Conservation (phyloP, 2,797 vertebrate species). For the Amblyraja radiata region DNA sequence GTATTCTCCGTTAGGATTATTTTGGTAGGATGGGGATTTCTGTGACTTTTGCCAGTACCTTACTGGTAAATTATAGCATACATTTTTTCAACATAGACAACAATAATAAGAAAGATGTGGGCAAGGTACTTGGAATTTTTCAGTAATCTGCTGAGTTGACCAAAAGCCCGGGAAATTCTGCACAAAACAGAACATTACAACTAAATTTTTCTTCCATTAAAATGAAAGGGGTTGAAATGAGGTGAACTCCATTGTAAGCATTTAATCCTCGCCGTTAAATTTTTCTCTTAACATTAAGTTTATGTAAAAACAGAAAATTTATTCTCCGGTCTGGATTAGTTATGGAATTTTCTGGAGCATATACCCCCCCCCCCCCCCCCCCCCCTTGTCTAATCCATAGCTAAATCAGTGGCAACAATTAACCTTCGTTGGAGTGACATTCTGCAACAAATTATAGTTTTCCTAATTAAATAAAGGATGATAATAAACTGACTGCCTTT, state of each 20-base stretch:
- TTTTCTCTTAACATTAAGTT: background rate
- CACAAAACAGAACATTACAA: background rate
- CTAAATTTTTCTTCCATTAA: background rate
- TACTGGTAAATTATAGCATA: background rate
- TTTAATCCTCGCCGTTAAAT: background rate
- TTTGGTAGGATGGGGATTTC: background rate
- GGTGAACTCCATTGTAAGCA: background rate
- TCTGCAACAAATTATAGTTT: background rate
- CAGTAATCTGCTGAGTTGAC: background rate
- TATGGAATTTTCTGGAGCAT: background rate
- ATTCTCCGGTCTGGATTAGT: background rate
- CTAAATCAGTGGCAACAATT: background rate
- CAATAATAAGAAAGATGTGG: background rate
- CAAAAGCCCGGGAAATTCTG: background rate
- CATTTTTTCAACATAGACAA: background rate
- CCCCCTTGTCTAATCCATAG: background rate
- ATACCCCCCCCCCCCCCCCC: too few species aligned
- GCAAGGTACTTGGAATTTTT: background rate
- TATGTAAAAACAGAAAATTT: background rate
- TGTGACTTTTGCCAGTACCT: background rate
- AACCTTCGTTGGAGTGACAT: background rate
- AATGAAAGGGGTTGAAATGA: background rate
- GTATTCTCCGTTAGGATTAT: background rate
- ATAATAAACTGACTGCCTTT: slow-evolving; percentile 19
- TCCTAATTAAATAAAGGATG: slow-evolving; percentile 27